Conservation (phyloP, 2,797 vertebrate genomes). For the Poeciliopsis paucimaculata region DNA sequence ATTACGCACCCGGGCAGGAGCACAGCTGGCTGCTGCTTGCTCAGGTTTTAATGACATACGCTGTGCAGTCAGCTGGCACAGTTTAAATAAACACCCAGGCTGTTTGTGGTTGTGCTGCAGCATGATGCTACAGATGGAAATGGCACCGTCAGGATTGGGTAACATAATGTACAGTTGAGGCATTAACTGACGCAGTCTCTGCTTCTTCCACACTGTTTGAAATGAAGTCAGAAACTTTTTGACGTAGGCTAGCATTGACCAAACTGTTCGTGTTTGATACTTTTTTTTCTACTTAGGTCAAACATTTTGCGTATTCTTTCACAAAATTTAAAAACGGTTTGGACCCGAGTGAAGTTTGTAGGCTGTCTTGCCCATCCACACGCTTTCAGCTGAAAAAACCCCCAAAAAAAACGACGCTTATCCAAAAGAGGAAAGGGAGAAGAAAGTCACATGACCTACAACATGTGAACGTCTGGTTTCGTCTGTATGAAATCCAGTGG, state of each 20-base stretch:
- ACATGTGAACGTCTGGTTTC: neutral
- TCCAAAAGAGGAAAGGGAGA: neutral
- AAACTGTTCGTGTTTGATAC: neutral
- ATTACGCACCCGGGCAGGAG: conserved; percentile 31
- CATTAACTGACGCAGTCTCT: neutral
- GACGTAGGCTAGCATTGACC: neutral
- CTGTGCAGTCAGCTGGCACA: conserved; percentile 39
- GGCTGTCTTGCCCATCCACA: neutral
- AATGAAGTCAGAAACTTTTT: neutral
- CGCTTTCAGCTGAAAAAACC: neutral
- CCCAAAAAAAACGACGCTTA: neutral
- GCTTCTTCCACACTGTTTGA: neutral
- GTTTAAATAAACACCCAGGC: conserved; percentile 42
- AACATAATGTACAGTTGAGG: neutral
- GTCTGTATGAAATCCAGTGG: neutral
- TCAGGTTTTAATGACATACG: conserved; percentile 33
- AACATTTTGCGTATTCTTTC: neutral
- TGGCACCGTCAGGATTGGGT: conserved; percentile 7
- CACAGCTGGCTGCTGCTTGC: conserved; percentile 47
- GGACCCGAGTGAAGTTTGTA: neutral
- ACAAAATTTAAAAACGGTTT: neutral
- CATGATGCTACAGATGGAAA: conserved; percentile 12
- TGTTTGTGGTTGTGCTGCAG: conserved; percentile 19
- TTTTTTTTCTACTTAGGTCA: neutral
- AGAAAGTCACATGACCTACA: neutral